A percentile compares a stretch with the other conserved stretches of the same genome.
These are phyloP conservation scores for Xylota segnis DNA, from an alignment of 2,888 invertebrate species.

Conservation along the genomic window DNA sequence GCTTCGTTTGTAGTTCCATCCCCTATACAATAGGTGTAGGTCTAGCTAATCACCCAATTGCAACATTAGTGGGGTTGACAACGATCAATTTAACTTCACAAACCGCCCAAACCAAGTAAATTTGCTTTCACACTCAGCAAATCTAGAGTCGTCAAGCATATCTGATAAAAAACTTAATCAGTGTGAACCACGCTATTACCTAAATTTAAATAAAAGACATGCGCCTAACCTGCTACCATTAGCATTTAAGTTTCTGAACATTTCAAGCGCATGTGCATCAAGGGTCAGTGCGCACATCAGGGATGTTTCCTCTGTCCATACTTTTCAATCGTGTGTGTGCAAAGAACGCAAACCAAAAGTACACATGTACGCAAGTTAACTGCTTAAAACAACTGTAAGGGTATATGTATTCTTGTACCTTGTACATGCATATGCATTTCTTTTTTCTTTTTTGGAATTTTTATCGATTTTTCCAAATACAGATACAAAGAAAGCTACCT, in stretches of 20 bases:
- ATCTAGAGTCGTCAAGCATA: too few relatives aligned
- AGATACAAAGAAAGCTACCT: background rate
- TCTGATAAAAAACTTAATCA: too few relatives aligned
- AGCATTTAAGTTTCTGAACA: constrained; percentile 15
- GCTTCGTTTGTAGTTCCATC: too few relatives aligned
- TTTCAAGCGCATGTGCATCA: constrained; percentile 37
- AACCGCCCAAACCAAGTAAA: too few relatives aligned
- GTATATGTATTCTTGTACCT: too few relatives aligned
- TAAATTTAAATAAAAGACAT: constrained; percentile 5
- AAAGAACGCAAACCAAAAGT: background rate
- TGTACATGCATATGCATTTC: background rate
- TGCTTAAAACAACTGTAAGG: background rate
- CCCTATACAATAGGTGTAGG: too few relatives aligned
- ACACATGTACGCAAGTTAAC: background rate
- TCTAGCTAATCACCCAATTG: too few relatives aligned
- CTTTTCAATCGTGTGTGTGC: background rate
- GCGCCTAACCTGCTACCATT: constrained; percentile 17
- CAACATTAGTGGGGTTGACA: too few relatives aligned
- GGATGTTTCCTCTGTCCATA: constrained; percentile 6
- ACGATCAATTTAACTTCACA: too few relatives aligned
- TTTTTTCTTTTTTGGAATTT: background rate
- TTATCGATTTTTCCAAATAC: constrained; percentile 22
- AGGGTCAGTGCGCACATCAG: constrained; percentile 28
- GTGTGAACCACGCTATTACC: too few relatives aligned
- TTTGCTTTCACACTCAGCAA: too few relatives aligned